These are phyloP conservation scores for Microctenopoma lineatum DNA, from an alignment of 2,797 vertebrate species.

Conservation along the genomic window DNA sequence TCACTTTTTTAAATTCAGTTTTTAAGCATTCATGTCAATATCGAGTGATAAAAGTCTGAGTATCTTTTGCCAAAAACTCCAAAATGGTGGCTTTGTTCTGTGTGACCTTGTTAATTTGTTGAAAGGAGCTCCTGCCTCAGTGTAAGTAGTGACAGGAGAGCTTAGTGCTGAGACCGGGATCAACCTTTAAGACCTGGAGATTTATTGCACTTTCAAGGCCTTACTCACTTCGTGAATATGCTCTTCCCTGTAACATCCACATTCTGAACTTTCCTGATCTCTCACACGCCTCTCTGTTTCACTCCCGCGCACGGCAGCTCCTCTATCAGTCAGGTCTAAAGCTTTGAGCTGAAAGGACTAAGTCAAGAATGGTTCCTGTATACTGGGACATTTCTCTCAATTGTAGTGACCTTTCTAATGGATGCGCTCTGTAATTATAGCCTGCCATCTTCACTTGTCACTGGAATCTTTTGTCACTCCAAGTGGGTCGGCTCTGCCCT, in stretches of 20 bases:
- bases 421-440: constrained; percentile 20
- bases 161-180: background rate
- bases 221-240: background rate
- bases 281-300: constrained; percentile 6
- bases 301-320: constrained; percentile 14
- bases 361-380: constrained; percentile 55
- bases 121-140: background rate
- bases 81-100: constrained; percentile 2
- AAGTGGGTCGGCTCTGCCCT: constrained; percentile 45
- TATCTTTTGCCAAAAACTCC: constrained; percentile 14
- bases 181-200: background rate
- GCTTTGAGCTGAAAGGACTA: constrained; percentile 31
- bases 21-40: background rate
- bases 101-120: constrained; percentile 14
- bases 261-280: background rate
- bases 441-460: constrained; percentile 35
- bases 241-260: background rate
- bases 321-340: constrained; percentile 34
- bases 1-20: background rate
- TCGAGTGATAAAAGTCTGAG: background rate
- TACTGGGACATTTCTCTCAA: constrained; percentile 30
- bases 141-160: background rate
- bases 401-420: constrained; percentile 37
- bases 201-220: constrained; percentile 12
- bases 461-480: constrained; percentile 42